phyloP scores from a whole-genome alignment of 1,140 invertebrate species.

The Euura saliciscinereae region DNA sequence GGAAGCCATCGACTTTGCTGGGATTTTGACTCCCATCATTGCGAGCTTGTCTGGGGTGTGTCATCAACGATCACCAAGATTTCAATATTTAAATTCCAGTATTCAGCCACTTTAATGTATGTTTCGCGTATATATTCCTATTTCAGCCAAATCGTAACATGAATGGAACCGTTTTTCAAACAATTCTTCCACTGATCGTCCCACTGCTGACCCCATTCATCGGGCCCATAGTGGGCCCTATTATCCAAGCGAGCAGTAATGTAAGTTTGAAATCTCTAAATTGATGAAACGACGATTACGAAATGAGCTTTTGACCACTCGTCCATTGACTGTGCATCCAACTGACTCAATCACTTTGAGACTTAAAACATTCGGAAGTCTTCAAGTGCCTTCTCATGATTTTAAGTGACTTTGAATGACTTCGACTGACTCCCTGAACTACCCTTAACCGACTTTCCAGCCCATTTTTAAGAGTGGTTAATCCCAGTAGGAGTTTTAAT shows the following conservation, averaged over 20 bases:
- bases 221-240: conserved; percentile 46
- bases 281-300: neutral
- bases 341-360: too few species aligned
- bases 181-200: conserved; percentile 36
- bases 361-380: too few species aligned
- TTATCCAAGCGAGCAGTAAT: conserved; percentile 43
- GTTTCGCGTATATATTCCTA: too few species aligned
- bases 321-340: neutral
- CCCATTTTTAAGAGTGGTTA: too few species aligned
- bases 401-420: too few species aligned
- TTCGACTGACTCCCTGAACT: too few species aligned
- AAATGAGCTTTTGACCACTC: neutral
- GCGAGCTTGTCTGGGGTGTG: neutral
- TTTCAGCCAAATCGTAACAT: neutral
- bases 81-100: too few species aligned
- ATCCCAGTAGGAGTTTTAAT: too few species aligned
- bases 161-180: conserved; percentile 1
- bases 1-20: conserved; percentile 44
- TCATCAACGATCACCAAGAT: too few species aligned
- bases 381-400: too few species aligned
- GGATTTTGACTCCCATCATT: conserved; percentile 42
- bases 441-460: too few species aligned
- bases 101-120: too few species aligned
- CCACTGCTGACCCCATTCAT: conserved; percentile 49
- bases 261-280: conserved; percentile 35